These are phyloP conservation scores for Lasioglossum malachurum DNA, from an alignment of 2,888 invertebrate species.

Conservation along the genomic window DNA sequence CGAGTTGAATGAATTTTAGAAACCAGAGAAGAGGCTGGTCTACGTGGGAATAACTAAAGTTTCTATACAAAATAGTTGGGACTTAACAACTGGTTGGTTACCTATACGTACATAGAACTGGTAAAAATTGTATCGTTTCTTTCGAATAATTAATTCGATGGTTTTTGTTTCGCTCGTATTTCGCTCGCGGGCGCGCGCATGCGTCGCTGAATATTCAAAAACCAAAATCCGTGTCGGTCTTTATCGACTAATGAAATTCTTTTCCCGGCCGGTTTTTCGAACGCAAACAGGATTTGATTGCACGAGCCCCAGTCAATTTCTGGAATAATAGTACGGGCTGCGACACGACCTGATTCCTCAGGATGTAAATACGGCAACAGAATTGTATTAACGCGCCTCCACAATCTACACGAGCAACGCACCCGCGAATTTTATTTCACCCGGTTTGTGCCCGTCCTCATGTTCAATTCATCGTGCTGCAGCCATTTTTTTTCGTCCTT, in stretches of 20 bases:
- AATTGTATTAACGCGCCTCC: slow-evolving; percentile 30
- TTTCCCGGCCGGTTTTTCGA: not conserved
- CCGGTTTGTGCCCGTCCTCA: not conserved
- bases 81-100: no score
- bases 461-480: slow-evolving; percentile 18
- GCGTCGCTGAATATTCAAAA: slow-evolving; percentile 37
- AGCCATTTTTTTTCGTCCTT: not conserved
- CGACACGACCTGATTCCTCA: slow-evolving; percentile 14
- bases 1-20: no score
- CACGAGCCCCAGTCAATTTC: slow-evolving; percentile 16
- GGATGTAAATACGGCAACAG: slow-evolving; percentile 6
- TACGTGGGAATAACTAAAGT: not conserved
- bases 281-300: slow-evolving; percentile 17
- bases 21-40: no score
- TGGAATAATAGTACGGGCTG: not conserved
- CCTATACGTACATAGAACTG: no score
- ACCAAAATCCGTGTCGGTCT: slow-evolving; percentile 12
- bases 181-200: not conserved
- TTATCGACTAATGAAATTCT: slow-evolving; percentile 36
- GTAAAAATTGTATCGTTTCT: no score
- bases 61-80: no score
- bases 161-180: not conserved
- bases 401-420: slow-evolving; percentile 11
- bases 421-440: slow-evolving; percentile 2
- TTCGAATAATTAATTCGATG: no score